Percentiles rank a stretch among this genome's conserved stretches.
Conservation (phyloP, 2,888 invertebrate genomes). For the Spodoptera picta region DNA sequence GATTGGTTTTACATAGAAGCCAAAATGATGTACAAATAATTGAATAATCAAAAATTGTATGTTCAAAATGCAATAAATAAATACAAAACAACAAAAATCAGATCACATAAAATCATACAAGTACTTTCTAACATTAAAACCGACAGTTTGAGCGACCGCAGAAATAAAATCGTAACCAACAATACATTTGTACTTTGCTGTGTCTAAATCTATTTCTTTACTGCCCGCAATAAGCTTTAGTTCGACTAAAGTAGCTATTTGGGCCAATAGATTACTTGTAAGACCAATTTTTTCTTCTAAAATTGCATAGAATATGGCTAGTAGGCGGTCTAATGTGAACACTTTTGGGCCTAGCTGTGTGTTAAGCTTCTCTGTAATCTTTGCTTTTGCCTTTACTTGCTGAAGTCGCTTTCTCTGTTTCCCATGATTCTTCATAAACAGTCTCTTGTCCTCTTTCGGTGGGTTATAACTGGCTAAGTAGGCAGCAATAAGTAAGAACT, state of each 20-base stretch:
- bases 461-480: conserved; percentile 98
- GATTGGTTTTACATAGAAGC: no score
- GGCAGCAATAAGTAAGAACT: conserved; percentile 96
- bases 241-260: conserved; percentile 95
- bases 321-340: conserved; percentile 93
- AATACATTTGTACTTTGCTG: conserved; percentile 95
- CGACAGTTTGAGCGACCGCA: conserved; percentile 92
- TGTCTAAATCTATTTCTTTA: conserved; percentile 92
- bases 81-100: conserved; percentile 27
- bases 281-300: conserved; percentile 94
- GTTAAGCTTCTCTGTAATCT: conserved; percentile 87
- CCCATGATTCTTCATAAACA: conserved; percentile 94
- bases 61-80: conserved; percentile 37
- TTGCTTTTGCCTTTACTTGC: conserved; percentile 89
- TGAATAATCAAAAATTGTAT: conserved; percentile 4
- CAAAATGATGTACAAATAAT: background rate
- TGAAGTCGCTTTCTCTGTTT: conserved; percentile 91
- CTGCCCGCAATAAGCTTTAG: conserved; percentile 93
- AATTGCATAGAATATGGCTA: conserved; percentile 97
- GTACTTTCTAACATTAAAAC: conserved; percentile 93
- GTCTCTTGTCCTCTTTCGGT: conserved; percentile 94
- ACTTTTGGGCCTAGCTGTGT: conserved; percentile 94
- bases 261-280: conserved; percentile 95
- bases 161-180: conserved; percentile 94
- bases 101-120: conserved; percentile 90